Evolutionary conservation across 1,140 invertebrate species (phyloP).

Genomic region (Triops longicaudatus): DNA sequence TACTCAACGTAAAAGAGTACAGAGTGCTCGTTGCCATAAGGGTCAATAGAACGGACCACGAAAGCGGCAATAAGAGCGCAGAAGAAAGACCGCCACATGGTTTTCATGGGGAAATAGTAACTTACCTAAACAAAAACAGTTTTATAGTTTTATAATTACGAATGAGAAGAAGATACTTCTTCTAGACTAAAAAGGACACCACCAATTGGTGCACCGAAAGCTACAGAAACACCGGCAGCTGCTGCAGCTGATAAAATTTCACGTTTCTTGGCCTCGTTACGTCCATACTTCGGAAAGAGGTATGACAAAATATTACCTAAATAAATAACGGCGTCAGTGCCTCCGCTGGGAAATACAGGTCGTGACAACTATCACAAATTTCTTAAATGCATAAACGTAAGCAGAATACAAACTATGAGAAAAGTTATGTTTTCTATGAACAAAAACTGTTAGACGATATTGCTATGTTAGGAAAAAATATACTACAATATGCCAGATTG

Average conservation of each 20-base stretch:
- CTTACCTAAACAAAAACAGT: slow-evolving; percentile 60
- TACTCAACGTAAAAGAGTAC: slow-evolving; percentile 98
- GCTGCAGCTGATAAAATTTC: slow-evolving; percentile 98
- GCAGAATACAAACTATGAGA: too few species aligned
- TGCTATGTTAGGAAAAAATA: too few species aligned
- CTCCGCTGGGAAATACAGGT: too few species aligned
- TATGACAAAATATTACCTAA: slow-evolving; percentile 88
- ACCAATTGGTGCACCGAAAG: slow-evolving; percentile 97
- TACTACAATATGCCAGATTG: too few species aligned
- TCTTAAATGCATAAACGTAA: too few species aligned
- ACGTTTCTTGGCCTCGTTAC: slow-evolving; percentile 98
- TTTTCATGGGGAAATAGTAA: slow-evolving; percentile 99
- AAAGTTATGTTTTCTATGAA: neutral
- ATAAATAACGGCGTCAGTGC: neutral
- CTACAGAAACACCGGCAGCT: slow-evolving; percentile 98
- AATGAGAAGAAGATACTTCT: too few species aligned
- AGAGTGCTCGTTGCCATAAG: slow-evolving; percentile 97
- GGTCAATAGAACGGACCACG: slow-evolving; percentile 92
- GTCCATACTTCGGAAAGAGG: slow-evolving; percentile 97
- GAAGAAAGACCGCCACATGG: slow-evolving; percentile 98
- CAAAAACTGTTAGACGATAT: neutral
- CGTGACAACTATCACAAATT: too few species aligned
- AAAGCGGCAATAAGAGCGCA: slow-evolving; percentile 98
- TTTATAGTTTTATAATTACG: slow-evolving; percentile 25
- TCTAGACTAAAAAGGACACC: slow-evolving; percentile 96